These are phyloP conservation scores for Ciona savignyi DNA, from an alignment of 23 tunicate species.

Conservation along the genomic window DNA sequence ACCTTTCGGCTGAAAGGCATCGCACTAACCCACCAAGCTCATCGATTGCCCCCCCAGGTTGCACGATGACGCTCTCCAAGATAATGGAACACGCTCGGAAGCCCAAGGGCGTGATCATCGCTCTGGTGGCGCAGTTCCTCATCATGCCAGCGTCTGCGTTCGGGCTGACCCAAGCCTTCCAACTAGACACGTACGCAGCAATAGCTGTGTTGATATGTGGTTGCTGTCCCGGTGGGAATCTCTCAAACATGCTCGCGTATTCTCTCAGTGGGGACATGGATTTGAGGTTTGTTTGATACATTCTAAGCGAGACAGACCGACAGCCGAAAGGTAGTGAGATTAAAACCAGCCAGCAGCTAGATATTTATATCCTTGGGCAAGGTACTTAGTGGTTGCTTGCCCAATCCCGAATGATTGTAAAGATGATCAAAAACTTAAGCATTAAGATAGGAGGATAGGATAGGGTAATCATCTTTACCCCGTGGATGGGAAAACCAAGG, in stretches of 20 bases:
- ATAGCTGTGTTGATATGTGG: constrained; percentile 92
- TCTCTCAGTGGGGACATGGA: constrained; percentile 90
- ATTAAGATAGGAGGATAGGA: too few species aligned
- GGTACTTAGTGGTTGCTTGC: too few species aligned
- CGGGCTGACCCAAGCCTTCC: constrained; percentile 50
- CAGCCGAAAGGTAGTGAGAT: too few species aligned
- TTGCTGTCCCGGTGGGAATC: constrained; percentile 93
- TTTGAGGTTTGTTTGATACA: constrained; percentile 47
- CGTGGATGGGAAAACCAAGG: too few species aligned
- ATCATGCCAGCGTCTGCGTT: constrained; percentile 88
- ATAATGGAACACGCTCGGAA: constrained; percentile 63
- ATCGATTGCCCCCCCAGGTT: constrained; percentile 66
- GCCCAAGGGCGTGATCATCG: constrained; percentile 90
- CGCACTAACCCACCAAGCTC: too few species aligned
- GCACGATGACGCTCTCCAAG: constrained; percentile 82
- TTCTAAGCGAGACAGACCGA: too few species aligned
- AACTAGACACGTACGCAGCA: constrained; percentile 64
- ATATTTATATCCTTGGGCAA: too few species aligned
- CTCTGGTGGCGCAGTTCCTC: constrained; percentile 73
- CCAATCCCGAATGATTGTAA: too few species aligned
- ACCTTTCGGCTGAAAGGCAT: too few species aligned
- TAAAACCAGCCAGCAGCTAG: too few species aligned
- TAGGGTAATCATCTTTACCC: too few species aligned
- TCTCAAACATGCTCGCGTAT: constrained; percentile 91
- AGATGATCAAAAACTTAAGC: too few species aligned